These are phyloP conservation scores for Clarias macrocephalus DNA, from an alignment of 2,113 vertebrate genomes.

Conservation along the genomic window DNA sequence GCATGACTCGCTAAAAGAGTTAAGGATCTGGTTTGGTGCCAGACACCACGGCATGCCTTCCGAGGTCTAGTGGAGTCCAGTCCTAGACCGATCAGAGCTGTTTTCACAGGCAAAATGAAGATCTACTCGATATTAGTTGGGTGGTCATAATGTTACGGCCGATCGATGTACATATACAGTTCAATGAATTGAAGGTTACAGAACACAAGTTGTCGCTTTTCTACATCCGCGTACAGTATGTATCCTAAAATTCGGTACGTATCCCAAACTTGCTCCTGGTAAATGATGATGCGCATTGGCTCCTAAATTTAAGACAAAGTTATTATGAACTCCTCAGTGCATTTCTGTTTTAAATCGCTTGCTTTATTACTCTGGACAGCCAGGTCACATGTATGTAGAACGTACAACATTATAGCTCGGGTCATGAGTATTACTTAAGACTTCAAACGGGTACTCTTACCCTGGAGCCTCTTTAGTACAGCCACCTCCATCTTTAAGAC, in stretches of 20 bases:
- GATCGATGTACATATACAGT: too few species aligned
- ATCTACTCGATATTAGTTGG: too few species aligned
- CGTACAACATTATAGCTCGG: background rate
- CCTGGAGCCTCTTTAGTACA: slow-evolving; percentile 96
- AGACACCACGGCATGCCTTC: too few species aligned
- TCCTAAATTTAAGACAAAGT: background rate
- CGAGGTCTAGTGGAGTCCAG: too few species aligned
- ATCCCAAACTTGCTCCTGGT: background rate
- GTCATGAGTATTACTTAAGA: background rate
- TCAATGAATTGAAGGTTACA: too few species aligned
- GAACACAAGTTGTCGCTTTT: background rate
- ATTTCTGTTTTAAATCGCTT: background rate
- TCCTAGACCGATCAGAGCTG: too few species aligned
- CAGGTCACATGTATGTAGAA: background rate
- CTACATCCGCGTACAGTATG: too few species aligned
- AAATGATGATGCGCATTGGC: background rate
- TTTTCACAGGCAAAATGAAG: too few species aligned
- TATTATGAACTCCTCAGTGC: background rate
- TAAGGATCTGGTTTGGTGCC: too few species aligned
- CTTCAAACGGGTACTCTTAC: slow-evolving; percentile 65
- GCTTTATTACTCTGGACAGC: background rate
- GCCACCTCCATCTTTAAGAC: slow-evolving; percentile 99
- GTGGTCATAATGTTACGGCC: too few species aligned
- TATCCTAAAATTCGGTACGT: background rate
- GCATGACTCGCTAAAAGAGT: too few species aligned